Evolutionary conservation across 2,797 vertebrate species (phyloP).

Genomic region (Momotus momota): DNA sequence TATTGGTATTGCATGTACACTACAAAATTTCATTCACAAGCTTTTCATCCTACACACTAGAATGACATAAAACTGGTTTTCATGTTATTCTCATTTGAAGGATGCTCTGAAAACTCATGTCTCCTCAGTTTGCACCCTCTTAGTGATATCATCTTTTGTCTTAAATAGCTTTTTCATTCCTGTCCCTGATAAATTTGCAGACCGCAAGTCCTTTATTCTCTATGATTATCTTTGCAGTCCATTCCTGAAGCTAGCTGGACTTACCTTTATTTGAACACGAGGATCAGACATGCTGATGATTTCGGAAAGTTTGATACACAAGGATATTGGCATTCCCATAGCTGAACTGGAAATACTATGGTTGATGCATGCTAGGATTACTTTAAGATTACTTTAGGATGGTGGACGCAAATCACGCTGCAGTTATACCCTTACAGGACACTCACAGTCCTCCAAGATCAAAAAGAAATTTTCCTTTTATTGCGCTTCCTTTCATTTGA

Average conservation of each 20-base stretch:
- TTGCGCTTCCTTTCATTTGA: background rate
- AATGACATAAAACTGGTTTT: background rate
- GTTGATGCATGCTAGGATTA: background rate
- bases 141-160: background rate
- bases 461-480: background rate
- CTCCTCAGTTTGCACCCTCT: background rate
- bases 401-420: background rate
- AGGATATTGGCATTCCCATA: background rate
- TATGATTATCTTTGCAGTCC: background rate
- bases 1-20: background rate
- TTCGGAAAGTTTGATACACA: background rate
- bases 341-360: background rate
- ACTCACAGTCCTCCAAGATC: background rate
- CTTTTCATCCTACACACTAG: background rate
- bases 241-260: background rate
- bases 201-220: background rate
- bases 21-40: background rate
- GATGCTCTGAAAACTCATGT: background rate
- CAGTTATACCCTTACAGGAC: fast-evolving
- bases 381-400: background rate
- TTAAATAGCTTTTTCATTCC: background rate
- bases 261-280: background rate
- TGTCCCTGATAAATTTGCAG: background rate
- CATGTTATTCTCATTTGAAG: background rate
- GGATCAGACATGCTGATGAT: background rate